Evolutionary conservation across 1,140 invertebrate genomes (phyloP).

Genomic region (Drusus annulatus): DNA sequence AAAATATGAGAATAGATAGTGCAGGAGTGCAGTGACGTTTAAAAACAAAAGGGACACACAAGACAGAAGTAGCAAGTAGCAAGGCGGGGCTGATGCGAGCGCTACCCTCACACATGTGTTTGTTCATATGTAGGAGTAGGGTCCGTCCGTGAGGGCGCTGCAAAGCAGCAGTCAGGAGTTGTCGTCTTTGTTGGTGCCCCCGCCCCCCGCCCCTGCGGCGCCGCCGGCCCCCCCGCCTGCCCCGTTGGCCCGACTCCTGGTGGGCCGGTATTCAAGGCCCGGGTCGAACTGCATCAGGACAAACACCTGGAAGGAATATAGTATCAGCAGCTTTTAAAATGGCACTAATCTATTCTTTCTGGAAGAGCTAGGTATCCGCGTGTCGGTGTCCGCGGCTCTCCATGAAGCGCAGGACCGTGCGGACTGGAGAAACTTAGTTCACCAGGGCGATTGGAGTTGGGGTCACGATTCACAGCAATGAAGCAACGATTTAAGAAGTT

Average conservation of each 20-base stretch:
- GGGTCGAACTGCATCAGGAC: constrained; percentile 98
- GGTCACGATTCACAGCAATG: too few relatives aligned
- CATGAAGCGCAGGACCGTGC: too few relatives aligned
- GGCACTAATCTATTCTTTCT: too few relatives aligned
- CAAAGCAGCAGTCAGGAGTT: constrained; percentile 98
- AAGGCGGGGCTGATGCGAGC: constrained; percentile 52
- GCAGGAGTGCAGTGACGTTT: constrained; percentile 32
- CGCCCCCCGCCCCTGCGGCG: constrained; percentile 65
- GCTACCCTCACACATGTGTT: constrained; percentile 48
- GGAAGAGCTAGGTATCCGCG: too few relatives aligned
- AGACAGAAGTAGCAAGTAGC: constrained; percentile 39
- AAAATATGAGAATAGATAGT: constrained; percentile 17
- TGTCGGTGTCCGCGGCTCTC: too few relatives aligned
- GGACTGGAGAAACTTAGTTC: too few relatives aligned
- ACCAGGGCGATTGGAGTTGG: too few relatives aligned
- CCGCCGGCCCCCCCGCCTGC: constrained; percentile 62
- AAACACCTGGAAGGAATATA: constrained; percentile 81
- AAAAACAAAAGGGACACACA: constrained; percentile 45
- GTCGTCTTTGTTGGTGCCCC: constrained; percentile 84
- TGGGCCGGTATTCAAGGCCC: constrained; percentile 93
- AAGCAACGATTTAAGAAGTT: too few relatives aligned
- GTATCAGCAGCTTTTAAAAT: too few relatives aligned
- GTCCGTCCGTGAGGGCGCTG: constrained; percentile 96
- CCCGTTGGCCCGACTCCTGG: constrained; percentile 75
- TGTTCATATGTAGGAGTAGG: constrained; percentile 78